A percentile compares a stretch with the other conserved stretches of the same genome.
These are phyloP conservation scores for Trypoxylus dichotomus DNA, from an alignment of 1,140 invertebrate species.

Conservation along the genomic window DNA sequence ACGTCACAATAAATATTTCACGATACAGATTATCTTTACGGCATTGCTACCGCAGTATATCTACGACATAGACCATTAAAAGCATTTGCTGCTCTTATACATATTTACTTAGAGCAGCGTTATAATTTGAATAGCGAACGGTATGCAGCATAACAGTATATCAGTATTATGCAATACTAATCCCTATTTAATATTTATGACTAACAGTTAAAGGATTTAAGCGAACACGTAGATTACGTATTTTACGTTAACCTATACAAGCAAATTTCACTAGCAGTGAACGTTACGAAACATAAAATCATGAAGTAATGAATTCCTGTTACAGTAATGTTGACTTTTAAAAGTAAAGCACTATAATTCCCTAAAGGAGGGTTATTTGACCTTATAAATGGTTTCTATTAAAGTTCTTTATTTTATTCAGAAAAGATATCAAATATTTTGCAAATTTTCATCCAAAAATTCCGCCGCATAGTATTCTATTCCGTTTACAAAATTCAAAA, in stretches of 20 bases:
- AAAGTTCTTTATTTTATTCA: too few relatives aligned
- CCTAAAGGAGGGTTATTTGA: too few relatives aligned
- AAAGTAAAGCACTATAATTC: background rate
- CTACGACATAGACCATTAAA: background rate
- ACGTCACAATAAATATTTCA: background rate
- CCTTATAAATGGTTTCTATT: too few relatives aligned
- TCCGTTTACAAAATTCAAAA: too few relatives aligned
- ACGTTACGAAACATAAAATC: background rate
- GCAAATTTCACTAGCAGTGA: background rate
- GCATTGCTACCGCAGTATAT: background rate
- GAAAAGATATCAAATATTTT: too few relatives aligned
- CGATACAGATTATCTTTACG: background rate
- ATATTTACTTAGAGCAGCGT: background rate
- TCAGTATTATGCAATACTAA: slow-evolving; percentile 16
- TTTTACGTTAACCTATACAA: background rate
- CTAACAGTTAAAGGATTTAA: slow-evolving; percentile 21
- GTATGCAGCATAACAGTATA: slow-evolving; percentile 22
- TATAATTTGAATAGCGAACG: background rate
- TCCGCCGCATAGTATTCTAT: too few relatives aligned
- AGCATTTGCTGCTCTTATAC: background rate
- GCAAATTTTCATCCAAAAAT: too few relatives aligned
- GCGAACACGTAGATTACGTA: background rate
- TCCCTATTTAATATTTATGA: slow-evolving; percentile 26
- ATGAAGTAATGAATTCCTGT: background rate
- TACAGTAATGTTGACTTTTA: background rate